These are phyloP conservation scores for Rhodinocichla rosea DNA, from an alignment of 2,113 vertebrate species.

Conservation along the genomic window DNA sequence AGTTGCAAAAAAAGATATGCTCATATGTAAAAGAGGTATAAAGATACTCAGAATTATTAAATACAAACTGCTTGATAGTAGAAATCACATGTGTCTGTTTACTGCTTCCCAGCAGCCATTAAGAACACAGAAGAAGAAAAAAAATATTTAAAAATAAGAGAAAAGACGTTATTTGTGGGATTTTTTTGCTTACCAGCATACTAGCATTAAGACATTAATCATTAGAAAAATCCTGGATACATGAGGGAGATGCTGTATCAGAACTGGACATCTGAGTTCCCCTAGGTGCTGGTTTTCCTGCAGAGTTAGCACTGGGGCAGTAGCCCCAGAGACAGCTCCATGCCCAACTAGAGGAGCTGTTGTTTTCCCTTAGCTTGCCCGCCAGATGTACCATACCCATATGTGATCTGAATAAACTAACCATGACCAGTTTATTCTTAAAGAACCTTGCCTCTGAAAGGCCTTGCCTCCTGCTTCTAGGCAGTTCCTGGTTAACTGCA, in stretches of 20 bases:
- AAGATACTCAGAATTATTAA: not conserved
- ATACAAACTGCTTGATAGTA: not conserved
- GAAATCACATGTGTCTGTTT: not conserved
- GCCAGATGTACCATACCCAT: not conserved
- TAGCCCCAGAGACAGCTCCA: not conserved
- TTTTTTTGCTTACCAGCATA: not conserved
- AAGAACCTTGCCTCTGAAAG: not conserved
- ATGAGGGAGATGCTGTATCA: rapidly evolving
- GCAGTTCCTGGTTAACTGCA: not conserved
- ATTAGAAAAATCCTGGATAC: not conserved
- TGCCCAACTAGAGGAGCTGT: not conserved
- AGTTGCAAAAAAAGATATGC: not conserved
- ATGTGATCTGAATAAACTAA: not conserved
- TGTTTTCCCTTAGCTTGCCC: not conserved
- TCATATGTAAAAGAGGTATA: not conserved
- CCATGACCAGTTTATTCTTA: not conserved
- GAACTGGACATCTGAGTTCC: not conserved
- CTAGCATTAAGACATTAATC: not conserved
- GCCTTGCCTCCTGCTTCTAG: not conserved
- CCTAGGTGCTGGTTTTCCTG: not conserved
- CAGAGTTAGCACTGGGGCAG: not conserved
- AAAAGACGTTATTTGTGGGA: not conserved
- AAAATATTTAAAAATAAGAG: not conserved
- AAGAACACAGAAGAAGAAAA: not conserved
- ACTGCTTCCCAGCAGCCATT: not conserved